Conservation (phyloP, 2,797 vertebrate species). For the Hoplostethus mediterraneus region DNA sequence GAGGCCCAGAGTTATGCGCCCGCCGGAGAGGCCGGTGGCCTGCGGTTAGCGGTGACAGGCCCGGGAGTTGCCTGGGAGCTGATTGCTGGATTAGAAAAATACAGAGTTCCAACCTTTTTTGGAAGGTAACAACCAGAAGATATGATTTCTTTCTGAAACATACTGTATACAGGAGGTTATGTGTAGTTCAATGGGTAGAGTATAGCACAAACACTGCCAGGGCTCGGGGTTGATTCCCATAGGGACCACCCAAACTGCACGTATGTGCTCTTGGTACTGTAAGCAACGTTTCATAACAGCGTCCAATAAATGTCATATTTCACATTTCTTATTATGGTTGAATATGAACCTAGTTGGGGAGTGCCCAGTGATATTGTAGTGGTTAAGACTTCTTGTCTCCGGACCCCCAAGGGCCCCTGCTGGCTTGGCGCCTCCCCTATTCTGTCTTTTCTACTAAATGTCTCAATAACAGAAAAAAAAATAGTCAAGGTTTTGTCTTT, state of each 20-base stretch:
- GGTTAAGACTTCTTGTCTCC: conserved; percentile 30
- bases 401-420: conserved; percentile 8
- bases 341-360: conserved; percentile 24
- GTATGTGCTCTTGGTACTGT: not conserved
- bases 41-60: conserved; percentile 70
- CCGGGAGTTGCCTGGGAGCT: conserved; percentile 50
- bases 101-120: conserved; percentile 11
- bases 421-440: conserved; percentile 33
- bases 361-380: conserved; percentile 16
- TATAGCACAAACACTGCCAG: not conserved
- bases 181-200: not conserved
- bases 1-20: conserved; percentile 71
- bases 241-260: not conserved
- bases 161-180: not conserved
- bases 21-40: conserved; percentile 64
- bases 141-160: conserved; percentile 2
- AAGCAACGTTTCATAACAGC: no score
- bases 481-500: not conserved
- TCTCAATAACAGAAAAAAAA: not conserved
- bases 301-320: conserved; percentile 22
- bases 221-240: not conserved
- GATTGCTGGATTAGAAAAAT: conserved; percentile 62
- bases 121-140: not conserved
- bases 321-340: conserved; percentile 21
- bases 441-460: conserved; percentile 1